phyloP scores from a whole-genome alignment of 2,797 vertebrate species.

The Sciurus carolinensis region DNA sequence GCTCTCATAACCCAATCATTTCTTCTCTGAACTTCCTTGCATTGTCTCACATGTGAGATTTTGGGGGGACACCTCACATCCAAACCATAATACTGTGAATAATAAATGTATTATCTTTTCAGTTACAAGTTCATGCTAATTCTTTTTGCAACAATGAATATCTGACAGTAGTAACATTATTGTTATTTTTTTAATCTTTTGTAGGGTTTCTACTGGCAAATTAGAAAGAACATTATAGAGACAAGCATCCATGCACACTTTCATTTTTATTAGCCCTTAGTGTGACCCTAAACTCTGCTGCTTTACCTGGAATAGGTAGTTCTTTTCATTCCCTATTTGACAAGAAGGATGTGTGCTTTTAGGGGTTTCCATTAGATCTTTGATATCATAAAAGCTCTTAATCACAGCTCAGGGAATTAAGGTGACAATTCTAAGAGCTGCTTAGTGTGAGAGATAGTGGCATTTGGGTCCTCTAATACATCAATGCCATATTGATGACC shows the following conservation, averaged over 20 bases:
- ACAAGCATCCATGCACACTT: neutral
- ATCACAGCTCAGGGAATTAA: neutral
- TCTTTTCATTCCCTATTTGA: neutral
- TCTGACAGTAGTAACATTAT: neutral
- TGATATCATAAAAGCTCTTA: neutral
- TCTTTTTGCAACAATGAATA: neutral
- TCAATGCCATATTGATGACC: neutral
- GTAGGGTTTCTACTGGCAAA: neutral
- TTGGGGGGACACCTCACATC: too few species aligned
- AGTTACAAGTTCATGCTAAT: neutral
- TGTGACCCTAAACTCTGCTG: neutral
- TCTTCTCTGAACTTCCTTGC: too few species aligned
- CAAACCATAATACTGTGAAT: neutral
- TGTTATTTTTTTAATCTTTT: neutral
- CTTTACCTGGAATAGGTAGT: neutral
- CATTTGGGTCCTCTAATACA: neutral
- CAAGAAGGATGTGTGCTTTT: neutral
- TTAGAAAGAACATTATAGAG: neutral
- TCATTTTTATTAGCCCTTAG: neutral
- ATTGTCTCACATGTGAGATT: too few species aligned
- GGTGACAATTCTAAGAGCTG: neutral
- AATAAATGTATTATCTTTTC: neutral
- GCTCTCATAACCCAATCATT: too few species aligned
- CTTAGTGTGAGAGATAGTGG: neutral
- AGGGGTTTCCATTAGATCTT: neutral